Percentiles rank a stretch among this genome's conserved stretches.
Conservation (phyloP, 2,888 invertebrate species). For the Rosalia funebris region DNA sequence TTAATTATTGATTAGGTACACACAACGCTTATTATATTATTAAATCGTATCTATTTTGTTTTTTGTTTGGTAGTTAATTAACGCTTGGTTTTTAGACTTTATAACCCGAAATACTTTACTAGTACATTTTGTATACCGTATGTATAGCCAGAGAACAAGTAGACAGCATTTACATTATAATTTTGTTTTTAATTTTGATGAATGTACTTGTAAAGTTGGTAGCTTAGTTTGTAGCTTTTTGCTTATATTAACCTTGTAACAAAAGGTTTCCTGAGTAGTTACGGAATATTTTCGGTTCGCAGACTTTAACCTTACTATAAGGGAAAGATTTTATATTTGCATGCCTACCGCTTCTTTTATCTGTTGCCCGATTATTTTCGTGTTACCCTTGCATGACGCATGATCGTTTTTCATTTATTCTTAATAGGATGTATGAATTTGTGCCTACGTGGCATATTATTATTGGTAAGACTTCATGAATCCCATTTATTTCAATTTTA, state of each 20-base stretch:
- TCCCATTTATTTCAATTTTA: conserved; percentile 22
- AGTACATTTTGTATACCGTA: conserved; percentile 36
- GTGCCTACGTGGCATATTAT: conserved; percentile 47
- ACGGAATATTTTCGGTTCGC: conserved; percentile 58
- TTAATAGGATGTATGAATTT: conserved; percentile 47
- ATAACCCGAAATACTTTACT: conserved; percentile 31
- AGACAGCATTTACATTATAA: conserved; percentile 30
- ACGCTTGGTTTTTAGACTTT: conserved; percentile 37
- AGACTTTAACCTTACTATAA: conserved; percentile 65
- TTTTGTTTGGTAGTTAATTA: conserved; percentile 36
- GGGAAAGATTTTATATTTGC: conserved; percentile 60
- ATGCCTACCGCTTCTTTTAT: conserved; percentile 40
- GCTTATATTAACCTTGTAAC: conserved; percentile 55
- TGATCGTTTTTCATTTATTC: conserved; percentile 41
- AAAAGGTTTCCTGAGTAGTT: conserved; percentile 55
- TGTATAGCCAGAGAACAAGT: conserved; percentile 24
- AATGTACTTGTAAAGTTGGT: conserved; percentile 53
- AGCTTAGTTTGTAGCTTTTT: conserved; percentile 58
- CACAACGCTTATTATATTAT: conserved; percentile 26
- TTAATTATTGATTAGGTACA: conserved; percentile 15
- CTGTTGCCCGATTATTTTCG: conserved; percentile 18
- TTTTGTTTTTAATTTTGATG: conserved; percentile 33
- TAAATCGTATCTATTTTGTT: conserved; percentile 18
- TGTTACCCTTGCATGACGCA: conserved; percentile 27
- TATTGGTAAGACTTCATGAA: conserved; percentile 43